Percentiles rank a stretch among this genome's conserved stretches.
These are phyloP conservation scores for Idaea dimidiata DNA, from an alignment of 2,888 invertebrate genomes.

Conservation along the genomic window DNA sequence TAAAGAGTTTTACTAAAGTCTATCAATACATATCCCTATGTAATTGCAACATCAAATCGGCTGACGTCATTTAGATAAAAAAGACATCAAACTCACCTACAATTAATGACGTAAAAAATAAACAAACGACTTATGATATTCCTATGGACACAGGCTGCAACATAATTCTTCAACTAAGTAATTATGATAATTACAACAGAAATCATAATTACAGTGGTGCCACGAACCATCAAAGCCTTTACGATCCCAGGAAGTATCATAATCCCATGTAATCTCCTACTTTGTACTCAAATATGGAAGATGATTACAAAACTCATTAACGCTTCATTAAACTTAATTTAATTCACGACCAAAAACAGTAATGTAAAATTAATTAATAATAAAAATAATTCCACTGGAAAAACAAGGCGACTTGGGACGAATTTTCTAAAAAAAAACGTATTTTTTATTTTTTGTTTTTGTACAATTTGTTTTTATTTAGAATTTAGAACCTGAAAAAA, in stretches of 20 bases:
- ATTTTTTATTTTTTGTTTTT: no score
- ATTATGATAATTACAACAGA: not conserved
- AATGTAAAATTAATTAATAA: constrained; percentile 34
- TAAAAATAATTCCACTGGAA: constrained; percentile 32
- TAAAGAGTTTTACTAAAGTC: no score
- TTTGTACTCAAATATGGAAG: not conserved
- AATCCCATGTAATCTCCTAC: not conserved
- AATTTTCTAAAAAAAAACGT: no score
- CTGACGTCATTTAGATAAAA: no score
- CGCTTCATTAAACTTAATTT: constrained; percentile 7
- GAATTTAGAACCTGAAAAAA: no score
- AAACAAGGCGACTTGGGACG: constrained; percentile 37
- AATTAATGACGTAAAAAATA: not conserved
- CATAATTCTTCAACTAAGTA: not conserved
- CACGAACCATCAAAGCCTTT: not conserved
- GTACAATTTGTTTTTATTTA: no score
- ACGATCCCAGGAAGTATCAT: not conserved
- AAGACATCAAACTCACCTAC: no score
- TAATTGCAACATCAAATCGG: no score
- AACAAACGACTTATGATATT: not conserved
- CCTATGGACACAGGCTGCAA: not conserved
- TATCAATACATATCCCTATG: no score
- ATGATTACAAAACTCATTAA: constrained; percentile 10
- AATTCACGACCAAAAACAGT: constrained; percentile 13
- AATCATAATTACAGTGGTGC: not conserved